phyloP scores from a whole-genome alignment of 2,888 invertebrate species.

The Brachyopa scutellaris region DNA sequence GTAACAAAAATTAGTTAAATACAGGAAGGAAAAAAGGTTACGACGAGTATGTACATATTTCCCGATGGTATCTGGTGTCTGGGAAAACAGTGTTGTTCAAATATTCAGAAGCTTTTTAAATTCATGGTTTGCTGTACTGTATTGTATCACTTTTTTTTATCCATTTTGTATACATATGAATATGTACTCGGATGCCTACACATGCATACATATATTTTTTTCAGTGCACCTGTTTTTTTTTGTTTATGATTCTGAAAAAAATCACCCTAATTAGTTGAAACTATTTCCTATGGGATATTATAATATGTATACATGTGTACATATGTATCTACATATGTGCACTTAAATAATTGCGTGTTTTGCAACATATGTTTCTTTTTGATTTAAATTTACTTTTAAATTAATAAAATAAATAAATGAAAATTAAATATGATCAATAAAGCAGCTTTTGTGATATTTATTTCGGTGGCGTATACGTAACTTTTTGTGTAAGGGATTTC shows the following conservation, averaged over 20 bases:
- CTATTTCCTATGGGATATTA: constrained; percentile 55
- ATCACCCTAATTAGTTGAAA: constrained; percentile 46
- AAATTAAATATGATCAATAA: too few species aligned
- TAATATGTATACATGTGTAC: constrained; percentile 19
- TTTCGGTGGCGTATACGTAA: not conserved
- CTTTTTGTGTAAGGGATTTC: not conserved
- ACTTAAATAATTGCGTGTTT: constrained; percentile 17
- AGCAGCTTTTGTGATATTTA: too few species aligned
- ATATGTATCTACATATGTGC: too few species aligned
- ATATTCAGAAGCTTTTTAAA: constrained; percentile 51
- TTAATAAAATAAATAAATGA: too few species aligned
- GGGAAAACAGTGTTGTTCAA: constrained; percentile 21
- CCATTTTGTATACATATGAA: not conserved
- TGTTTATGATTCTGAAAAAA: constrained; percentile 19
- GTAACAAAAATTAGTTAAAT: constrained; percentile 27
- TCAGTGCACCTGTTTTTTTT: constrained; percentile 39
- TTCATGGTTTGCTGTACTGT: constrained; percentile 12
- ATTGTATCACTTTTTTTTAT: constrained; percentile 5
- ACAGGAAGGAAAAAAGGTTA: not conserved
- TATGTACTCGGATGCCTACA: not conserved
- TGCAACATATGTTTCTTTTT: constrained; percentile 12
- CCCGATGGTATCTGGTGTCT: not conserved
- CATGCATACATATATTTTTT: too few species aligned
- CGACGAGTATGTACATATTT: not conserved
- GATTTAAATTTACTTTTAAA: too few species aligned